These are phyloP conservation scores for Syngnathus scovelli DNA, from an alignment of 2,113 vertebrate species.

Conservation along the genomic window DNA sequence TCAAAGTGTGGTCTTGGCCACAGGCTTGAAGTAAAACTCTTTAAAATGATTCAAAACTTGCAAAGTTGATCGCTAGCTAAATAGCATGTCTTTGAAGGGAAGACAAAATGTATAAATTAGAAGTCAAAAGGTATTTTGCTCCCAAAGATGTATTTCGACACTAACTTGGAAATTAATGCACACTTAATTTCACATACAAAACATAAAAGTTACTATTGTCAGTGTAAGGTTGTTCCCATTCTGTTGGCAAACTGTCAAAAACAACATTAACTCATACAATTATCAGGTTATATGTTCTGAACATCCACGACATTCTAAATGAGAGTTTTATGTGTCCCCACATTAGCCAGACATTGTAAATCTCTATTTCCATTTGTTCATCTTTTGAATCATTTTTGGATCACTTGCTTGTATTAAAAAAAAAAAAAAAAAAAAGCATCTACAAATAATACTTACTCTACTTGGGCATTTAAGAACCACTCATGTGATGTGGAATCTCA, in stretches of 20 bases:
- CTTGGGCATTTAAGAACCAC: constrained; percentile 53
- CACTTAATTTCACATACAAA: neutral
- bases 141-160: neutral
- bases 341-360: constrained; percentile 10
- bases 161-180: neutral
- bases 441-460: constrained; percentile 32
- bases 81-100: no score
- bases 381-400: no score
- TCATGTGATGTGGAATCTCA: constrained; percentile 32
- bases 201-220: no score
- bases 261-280: neutral
- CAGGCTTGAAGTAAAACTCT: no score
- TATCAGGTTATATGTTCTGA: constrained; percentile 13
- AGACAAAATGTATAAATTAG: no score
- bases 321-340: constrained; percentile 31
- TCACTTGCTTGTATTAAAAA: constrained; percentile 19
- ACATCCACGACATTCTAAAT: constrained; percentile 25
- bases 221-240: neutral
- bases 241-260: neutral
- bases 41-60: no score
- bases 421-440: constrained; percentile 3
- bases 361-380: neutral
- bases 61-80: no score
- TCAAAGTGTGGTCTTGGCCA: no score
- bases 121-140: neutral